Base-by-base conservation (phyloP, 2,113 vertebrate genomes). In the Eubucco bourcierii region DNA sequence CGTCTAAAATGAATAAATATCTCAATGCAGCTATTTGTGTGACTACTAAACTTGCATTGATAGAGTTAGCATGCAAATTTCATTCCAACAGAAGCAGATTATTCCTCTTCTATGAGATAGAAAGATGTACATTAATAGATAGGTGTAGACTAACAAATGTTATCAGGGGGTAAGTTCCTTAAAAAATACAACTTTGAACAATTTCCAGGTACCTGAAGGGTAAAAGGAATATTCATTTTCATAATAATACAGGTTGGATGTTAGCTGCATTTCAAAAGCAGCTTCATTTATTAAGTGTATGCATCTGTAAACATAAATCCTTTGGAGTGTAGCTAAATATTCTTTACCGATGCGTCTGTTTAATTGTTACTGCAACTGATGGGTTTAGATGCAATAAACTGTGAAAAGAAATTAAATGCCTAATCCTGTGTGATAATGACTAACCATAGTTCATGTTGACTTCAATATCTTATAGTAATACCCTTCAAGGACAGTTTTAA, bases 261-360 rank as follows among this genome's bases (percentile, higher is more conserved):
- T 70, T 84, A 74, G 10, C 41, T 84, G 58, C 37, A 87, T 88
- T 92, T 87, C 63, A 89, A 77, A 95, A 55, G 44, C n/a, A 79
- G 12, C 23, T 90, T 95, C 37, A 37, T 55, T 77, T 66, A 29
- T n/a, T 77, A 82, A 93, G 89, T 9, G 2, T 50, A 20, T 66
- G 41, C 59, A 53, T 79, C 47, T 70, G 33, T 65, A 89, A 84
- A 73, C 9, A n/a, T 68, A 82, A 82, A 73, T 77, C 19, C 31
- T 80, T 5, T 8, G n/a, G 63, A 88, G 25, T 63, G 12, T 76
- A 41, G 46, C 82, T 71, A 72, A 39, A 27, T 70, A 46, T 23
- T 81, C 74, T 87, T 88, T 73, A 67, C 47, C 50, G n/a, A 68
- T 72, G 24, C 47, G 59, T 65, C 66, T 75, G 41, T 68, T 59